Base-by-base conservation (phyloP, 2,888 invertebrate genomes). In the Epinotia bilunana region DNA sequence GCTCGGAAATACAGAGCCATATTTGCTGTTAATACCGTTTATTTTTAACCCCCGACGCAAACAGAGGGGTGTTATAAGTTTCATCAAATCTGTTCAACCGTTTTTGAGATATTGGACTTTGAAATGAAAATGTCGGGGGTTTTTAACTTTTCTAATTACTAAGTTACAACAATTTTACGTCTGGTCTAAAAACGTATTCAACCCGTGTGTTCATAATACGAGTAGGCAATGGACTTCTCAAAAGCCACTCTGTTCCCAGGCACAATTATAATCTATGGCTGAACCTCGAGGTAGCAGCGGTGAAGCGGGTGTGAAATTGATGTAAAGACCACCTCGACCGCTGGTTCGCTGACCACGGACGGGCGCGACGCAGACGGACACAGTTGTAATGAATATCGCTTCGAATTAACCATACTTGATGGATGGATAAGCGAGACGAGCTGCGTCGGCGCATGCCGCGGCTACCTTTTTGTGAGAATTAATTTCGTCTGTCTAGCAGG, bases 271-370 rank as follows among this genome's bases (percentile, higher is more conserved):
- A 55, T 71, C 55, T 75, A 64, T 74, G 58, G 55, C 46, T 73
- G 61, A 53, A 73, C 74, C 76, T 72, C 72, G 39, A 76, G 63
- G 74, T 75, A 73, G 72, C 63, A 46, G 74, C 64, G 55, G 60
- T 78, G 63, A 18, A 78, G 77, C 76, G 77, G 72, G 77, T 79
- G 79, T 79, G 78, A 79, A 80, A 80, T 77, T 80, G 77, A 76
- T 78, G 72, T 75, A 49, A 78, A 78, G 80, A 76, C 72, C 73
- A 78, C 77, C 79, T 76, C 77, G 78, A 76, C 78, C 78, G 73
- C 76, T 76, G 73, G 68, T 63, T 62, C 64, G 64, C 65, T 68
- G 73, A 60, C 77, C 74, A 67, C 72, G 49, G 39, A 67, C 72
- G 49, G 39, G 65, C 46, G 23, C 65, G 9, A n/a, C 58, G 72